Evolutionary conservation across 2,888 invertebrate genomes (phyloP).

Genomic region (Tholera decimalis): DNA sequence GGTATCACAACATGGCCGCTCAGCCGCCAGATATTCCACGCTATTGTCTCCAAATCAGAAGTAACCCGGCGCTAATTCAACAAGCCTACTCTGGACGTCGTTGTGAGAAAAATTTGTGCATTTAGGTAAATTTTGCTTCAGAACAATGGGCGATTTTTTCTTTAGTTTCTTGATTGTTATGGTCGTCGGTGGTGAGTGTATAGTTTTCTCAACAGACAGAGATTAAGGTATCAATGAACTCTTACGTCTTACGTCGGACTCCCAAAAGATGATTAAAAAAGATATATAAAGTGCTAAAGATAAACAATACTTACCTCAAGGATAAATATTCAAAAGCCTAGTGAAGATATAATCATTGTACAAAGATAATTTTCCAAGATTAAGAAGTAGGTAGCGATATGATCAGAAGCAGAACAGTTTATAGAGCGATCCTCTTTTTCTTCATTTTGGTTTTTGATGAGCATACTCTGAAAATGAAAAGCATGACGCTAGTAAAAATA

Average conservation of each 20-base stretch:
- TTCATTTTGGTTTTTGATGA: conserved; percentile 25
- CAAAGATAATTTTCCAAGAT: background rate
- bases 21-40: conserved; percentile 74
- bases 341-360: conserved; percentile 6
- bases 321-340: background rate
- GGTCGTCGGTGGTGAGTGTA: background rate
- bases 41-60: conserved; percentile 62
- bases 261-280: no score
- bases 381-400: background rate
- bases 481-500: conserved; percentile 3
- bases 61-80: conserved; percentile 32
- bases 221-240: no score
- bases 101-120: conserved; percentile 14
- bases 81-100: conserved; percentile 30
- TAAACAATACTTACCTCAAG: conserved; percentile 7
- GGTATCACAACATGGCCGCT: conserved; percentile 72
- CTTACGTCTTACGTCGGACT: no score
- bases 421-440: conserved; percentile 35
- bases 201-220: background rate
- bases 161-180: background rate
- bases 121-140: background rate
- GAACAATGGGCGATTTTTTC: background rate
- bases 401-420: background rate
- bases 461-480: conserved; percentile 25
- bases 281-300: no score